phyloP scores from a whole-genome alignment of 2,113 vertebrate species.

The Spermophilus dauricus region DNA sequence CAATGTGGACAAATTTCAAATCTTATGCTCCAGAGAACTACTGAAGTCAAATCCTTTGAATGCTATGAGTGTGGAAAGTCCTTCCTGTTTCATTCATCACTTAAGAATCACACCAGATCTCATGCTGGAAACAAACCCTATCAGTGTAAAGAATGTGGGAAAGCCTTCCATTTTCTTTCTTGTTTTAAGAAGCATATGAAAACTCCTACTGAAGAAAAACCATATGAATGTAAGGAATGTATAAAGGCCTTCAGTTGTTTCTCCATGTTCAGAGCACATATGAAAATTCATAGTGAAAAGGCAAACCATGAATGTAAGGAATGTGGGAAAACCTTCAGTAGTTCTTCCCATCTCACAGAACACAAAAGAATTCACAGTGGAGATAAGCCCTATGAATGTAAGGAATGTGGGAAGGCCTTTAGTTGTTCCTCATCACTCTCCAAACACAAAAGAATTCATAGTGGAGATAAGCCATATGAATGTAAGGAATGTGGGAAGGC shows the following conservation, averaged over 20 bases:
- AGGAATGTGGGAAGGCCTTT: slow-evolving; percentile 79
- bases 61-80: slow-evolving; percentile 5
- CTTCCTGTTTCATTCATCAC: slow-evolving; percentile 43
- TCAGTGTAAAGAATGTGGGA: slow-evolving; percentile 74
- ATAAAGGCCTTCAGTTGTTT: slow-evolving; percentile 74
- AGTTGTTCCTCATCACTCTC: slow-evolving; percentile 74
- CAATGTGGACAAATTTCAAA: slow-evolving; percentile 1
- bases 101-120: slow-evolving; percentile 61
- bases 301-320: slow-evolving; percentile 56
- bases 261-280: slow-evolving; percentile 68
- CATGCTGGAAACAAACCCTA: slow-evolving; percentile 71
- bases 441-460: slow-evolving; percentile 79
- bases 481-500: slow-evolving; percentile 82
- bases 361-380: slow-evolving; percentile 82
- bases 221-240: slow-evolving; percentile 73
- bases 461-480: slow-evolving; percentile 78
- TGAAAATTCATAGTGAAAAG: slow-evolving; percentile 71
- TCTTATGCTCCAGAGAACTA: neutral
- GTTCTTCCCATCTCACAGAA: slow-evolving; percentile 76
- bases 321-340: slow-evolving; percentile 76
- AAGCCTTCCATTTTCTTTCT: slow-evolving; percentile 70
- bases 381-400: slow-evolving; percentile 81
- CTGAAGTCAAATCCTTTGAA: slow-evolving; percentile 28
- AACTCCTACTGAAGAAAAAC: slow-evolving; percentile 67
- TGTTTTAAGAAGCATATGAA: slow-evolving; percentile 77